Conservation (phyloP, 1,140 invertebrate species). For the Homalodisca vitripennis region DNA sequence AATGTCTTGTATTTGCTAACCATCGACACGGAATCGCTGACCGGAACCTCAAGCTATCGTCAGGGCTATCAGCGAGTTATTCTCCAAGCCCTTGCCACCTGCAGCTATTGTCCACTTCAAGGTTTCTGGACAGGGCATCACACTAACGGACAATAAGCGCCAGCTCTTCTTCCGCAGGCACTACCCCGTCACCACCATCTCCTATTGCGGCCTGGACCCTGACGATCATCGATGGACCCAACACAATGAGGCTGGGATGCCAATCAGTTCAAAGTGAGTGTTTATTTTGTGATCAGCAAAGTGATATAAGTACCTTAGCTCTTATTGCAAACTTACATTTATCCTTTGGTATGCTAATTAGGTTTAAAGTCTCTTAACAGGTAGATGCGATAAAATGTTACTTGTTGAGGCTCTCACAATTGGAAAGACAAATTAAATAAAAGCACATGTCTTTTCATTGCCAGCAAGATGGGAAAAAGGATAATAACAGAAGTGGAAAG, state of each 20-base stretch:
- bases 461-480: no score
- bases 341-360: no score
- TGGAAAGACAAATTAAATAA: no score
- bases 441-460: no score
- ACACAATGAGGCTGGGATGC: slow-evolving; percentile 54
- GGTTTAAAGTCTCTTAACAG: no score
- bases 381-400: no score
- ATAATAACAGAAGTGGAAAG: no score
- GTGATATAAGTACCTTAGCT: no score
- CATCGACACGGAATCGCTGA: slow-evolving; percentile 92
- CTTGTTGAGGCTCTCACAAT: no score
- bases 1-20: slow-evolving; percentile 92
- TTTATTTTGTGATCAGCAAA: slow-evolving; percentile 18
- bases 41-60: slow-evolving; percentile 94
- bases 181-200: slow-evolving; percentile 87
- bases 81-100: slow-evolving; percentile 62
- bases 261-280: slow-evolving; percentile 62
- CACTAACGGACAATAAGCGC: slow-evolving; percentile 90
- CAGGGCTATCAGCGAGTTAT: slow-evolving; percentile 72
- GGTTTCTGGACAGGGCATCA: slow-evolving; percentile 90
- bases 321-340: no score
- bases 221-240: slow-evolving; percentile 81
- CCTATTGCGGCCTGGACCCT: slow-evolving; percentile 90
- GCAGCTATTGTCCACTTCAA: slow-evolving; percentile 89
- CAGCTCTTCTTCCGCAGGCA: slow-evolving; percentile 86